Percentiles rank a stretch among this genome's conserved stretches.
phyloP scores from a whole-genome alignment of 1,140 invertebrate genomes.

The Bombus consobrinus region DNA sequence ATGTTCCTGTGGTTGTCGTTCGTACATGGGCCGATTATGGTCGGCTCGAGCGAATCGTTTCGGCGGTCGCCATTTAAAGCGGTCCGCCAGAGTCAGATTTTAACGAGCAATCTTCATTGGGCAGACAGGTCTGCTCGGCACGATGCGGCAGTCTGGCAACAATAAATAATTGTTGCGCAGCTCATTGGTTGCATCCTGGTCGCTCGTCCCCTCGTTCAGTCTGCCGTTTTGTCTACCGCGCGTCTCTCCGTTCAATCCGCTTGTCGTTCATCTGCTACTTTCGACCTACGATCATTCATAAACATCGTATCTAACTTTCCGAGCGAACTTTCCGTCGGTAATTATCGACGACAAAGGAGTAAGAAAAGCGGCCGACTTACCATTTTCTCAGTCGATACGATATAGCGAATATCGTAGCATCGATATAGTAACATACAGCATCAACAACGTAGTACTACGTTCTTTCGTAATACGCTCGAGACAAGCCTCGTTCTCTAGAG shows the following conservation, averaged over 20 bases:
- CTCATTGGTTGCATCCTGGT: slow-evolving; percentile 81
- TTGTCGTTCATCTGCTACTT: slow-evolving; percentile 20
- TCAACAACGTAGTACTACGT: no score
- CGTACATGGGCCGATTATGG: neutral
- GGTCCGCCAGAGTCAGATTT: slow-evolving; percentile 52
- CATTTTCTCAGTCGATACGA: neutral
- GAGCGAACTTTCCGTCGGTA: neutral
- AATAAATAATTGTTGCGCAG: slow-evolving; percentile 81
- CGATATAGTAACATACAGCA: rapidly evolving
- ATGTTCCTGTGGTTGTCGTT: neutral
- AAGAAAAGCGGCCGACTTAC: neutral
- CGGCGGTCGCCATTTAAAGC: slow-evolving; percentile 19
- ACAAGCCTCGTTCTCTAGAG: neutral
- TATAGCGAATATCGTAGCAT: no score
- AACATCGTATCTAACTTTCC: neutral
- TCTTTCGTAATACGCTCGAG: neutral
- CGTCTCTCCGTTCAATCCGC: slow-evolving; percentile 71
- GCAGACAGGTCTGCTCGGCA: slow-evolving; percentile 65
- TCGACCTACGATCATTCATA: neutral
- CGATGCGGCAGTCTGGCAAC: slow-evolving; percentile 73
- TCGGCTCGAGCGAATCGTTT: slow-evolving; percentile 1
- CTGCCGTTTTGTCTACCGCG: slow-evolving; percentile 75
- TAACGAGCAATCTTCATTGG: slow-evolving; percentile 69
- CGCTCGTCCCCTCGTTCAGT: slow-evolving; percentile 75
- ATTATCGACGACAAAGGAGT: neutral